Evolutionary conservation across 2,113 vertebrate species (phyloP), one percentile per base, ranked within the genome.

Genomic region (Callionymus lyra): DNA sequence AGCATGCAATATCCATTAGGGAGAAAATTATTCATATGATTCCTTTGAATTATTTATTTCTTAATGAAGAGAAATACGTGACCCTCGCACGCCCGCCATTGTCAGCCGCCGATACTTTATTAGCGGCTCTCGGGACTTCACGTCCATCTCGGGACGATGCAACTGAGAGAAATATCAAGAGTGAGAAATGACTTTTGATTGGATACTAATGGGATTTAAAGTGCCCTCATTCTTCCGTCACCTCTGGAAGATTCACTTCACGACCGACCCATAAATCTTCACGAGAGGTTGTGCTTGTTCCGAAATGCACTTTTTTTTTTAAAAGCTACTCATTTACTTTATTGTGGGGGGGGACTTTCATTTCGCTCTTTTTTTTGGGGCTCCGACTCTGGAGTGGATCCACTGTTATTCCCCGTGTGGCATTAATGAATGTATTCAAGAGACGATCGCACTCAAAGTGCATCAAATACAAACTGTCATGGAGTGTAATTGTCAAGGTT

Each of bases 1-100:
- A 84, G 81, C 79, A 84, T 82, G 80, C 82, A 84, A 80, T 77
- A 84, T 82, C 82, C 86, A 88, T 86, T 82, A 84, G 75, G 64
- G 63, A 54, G 58, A 70, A 85, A 84, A 86, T 79, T 76, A 86
- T 86, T 86, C 78, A 86, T 86, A 81, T 76, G 79, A 79, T 71
- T 77, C 62, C 35, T 39, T 37, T 86, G 57, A 78, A 88, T 85
- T 88, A 86, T 86, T 86, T 75, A 86, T 69, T 10, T 37, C 58
- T 67, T 80, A 81, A 84, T 83, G 77, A 84, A 74, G 75, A 82
- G 64, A 74, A 79, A 74, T 78, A 62, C 57, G 56, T 65, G 57
- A 36, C 46, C 68, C 67, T 63, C 48, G 41, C 39, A 49, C 70
- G 58, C 48, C 48, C 68, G 21, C 77, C 51, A 78, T 78, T 81